These are phyloP conservation scores for Neoitamus cyanurus DNA, from an alignment of 2,888 invertebrate genomes.

Conservation along the genomic window DNA sequence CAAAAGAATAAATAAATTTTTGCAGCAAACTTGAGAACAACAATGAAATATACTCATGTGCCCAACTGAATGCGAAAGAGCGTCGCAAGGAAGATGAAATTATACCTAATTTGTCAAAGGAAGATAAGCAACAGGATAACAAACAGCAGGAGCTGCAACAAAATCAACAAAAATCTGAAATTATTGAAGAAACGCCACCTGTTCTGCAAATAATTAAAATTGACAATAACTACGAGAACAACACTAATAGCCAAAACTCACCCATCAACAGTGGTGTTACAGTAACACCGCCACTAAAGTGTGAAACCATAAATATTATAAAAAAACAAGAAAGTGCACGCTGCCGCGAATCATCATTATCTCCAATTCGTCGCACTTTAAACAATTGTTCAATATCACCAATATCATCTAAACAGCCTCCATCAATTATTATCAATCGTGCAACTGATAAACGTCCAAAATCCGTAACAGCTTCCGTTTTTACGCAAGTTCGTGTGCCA, in stretches of 20 bases:
- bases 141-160: slow-evolving; percentile 47
- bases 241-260: not conserved
- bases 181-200: slow-evolving; percentile 13
- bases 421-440: slow-evolving; percentile 23
- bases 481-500: slow-evolving; percentile 53
- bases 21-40: slow-evolving; percentile 67
- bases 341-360: slow-evolving; percentile 52
- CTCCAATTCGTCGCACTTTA: slow-evolving; percentile 55
- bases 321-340: slow-evolving; percentile 31
- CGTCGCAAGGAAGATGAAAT: slow-evolving; percentile 55
- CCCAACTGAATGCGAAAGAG: slow-evolving; percentile 67
- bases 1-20: slow-evolving; percentile 51
- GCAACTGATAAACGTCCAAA: slow-evolving; percentile 59
- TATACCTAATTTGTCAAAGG: slow-evolving; percentile 38
- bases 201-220: slow-evolving; percentile 1
- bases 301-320: not conserved
- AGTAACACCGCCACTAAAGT: not conserved
- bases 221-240: not conserved
- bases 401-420: slow-evolving; percentile 35
- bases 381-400: slow-evolving; percentile 53
- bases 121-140: slow-evolving; percentile 50
- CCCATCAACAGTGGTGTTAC: not conserved
- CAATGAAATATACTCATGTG: slow-evolving; percentile 67
- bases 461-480: slow-evolving; percentile 64
- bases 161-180: slow-evolving; percentile 35